Conservation (phyloP, 2,888 invertebrate genomes). For the Thymelicus lineola region DNA sequence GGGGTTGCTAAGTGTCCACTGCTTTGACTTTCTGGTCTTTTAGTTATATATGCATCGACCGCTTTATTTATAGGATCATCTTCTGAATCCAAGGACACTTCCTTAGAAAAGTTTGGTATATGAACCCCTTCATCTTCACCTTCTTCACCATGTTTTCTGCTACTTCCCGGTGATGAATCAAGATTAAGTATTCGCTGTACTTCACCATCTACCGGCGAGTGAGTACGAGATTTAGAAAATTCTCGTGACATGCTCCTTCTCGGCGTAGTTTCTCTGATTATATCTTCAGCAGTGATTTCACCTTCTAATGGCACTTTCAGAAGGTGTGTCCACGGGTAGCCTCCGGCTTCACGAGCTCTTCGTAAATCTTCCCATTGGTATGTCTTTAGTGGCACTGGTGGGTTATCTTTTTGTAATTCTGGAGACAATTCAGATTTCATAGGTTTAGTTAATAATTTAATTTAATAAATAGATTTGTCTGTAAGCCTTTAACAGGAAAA, state of each 20-base stretch:
- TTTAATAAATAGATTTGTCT: conserved; percentile 42
- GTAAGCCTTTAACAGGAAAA: conserved; percentile 46
- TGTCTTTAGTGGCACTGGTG: conserved; percentile 90
- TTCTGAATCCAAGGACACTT: conserved; percentile 76
- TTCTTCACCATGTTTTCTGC: conserved; percentile 77
- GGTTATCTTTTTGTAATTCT: conserved; percentile 80
- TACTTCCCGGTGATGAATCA: conserved; percentile 81
- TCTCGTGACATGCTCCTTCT: conserved; percentile 80
- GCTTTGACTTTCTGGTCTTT: conserved; percentile 65
- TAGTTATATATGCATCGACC: conserved; percentile 54
- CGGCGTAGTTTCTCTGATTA: conserved; percentile 77
- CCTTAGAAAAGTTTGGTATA: conserved; percentile 81
- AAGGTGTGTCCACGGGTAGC: conserved; percentile 93
- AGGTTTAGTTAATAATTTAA: conserved; percentile 66
- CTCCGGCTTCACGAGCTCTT: conserved; percentile 88
- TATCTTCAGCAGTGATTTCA: conserved; percentile 80
- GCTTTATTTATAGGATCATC: conserved; percentile 68
- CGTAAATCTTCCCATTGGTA: conserved; percentile 93
- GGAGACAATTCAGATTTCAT: conserved; percentile 84
- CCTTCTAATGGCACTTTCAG: conserved; percentile 87
- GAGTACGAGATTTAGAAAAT: conserved; percentile 75
- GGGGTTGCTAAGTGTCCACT: conserved; percentile 63
- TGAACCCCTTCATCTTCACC: conserved; percentile 77
- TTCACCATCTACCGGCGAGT: conserved; percentile 68
- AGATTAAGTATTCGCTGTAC: conserved; percentile 75